Conservation (phyloP, 2,888 invertebrate species). For the Dasypogon diadema region DNA sequence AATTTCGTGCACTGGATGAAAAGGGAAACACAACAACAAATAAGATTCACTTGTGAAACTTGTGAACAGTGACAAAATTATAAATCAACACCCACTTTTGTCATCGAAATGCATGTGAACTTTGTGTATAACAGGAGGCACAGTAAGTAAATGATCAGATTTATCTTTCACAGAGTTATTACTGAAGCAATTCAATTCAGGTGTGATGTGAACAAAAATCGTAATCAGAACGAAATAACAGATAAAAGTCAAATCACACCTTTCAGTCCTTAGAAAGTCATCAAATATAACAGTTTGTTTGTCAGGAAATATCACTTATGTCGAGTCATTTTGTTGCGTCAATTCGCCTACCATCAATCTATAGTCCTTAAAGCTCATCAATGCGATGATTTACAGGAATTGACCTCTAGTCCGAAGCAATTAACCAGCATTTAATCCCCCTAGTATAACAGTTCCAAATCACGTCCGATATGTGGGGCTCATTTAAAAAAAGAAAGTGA, state of each 20-base stretch:
- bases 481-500: constrained; percentile 9
- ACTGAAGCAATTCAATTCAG: neutral
- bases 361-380: neutral
- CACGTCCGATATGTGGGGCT: neutral
- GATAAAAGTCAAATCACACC: constrained; percentile 23
- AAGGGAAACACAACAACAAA: neutral
- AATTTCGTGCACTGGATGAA: neutral
- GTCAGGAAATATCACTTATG: constrained; percentile 32
- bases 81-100: constrained; percentile 9
- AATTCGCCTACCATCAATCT: neutral
- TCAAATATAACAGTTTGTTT: neutral
- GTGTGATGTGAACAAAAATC: neutral
- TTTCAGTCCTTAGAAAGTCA: too few relatives aligned
- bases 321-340: constrained; percentile 32
- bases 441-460: neutral
- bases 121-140: neutral
- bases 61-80: neutral
- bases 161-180: neutral
- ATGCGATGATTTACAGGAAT: neutral
- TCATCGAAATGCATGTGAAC: neutral
- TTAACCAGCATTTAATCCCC: neutral
- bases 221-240: neutral
- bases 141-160: neutral
- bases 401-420: neutral
- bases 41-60: neutral